Evolutionary conservation across 2,797 vertebrate genomes (phyloP), one percentile per base, ranked within the genome.

Genomic region (Meriones psammophilus): DNA sequence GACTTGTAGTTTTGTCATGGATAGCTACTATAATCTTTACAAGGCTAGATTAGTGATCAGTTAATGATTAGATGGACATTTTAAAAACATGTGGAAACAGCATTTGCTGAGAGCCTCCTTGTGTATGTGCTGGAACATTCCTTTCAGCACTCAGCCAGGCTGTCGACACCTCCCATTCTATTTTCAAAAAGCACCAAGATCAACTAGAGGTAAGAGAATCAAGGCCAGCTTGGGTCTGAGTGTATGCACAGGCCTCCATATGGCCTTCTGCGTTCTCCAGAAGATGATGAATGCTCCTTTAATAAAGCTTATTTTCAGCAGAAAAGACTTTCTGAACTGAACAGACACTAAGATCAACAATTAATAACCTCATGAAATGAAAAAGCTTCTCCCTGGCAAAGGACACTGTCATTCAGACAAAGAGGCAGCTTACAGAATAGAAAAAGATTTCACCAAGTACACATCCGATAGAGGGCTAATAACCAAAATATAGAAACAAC

Each of bases 51-150:
- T 30, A 77, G 42, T 50, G 42, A 77, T 17, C 42, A 77, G 46
- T 50, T 77, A 30, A 77, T 77, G 6, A 50, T 24, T 78, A 33
- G 78, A 93, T 66, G 33, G 88, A 54, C 15, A 36, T 94, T 97
- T 96, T 89, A 13, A 92, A 97, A 97, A 89, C 81, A 62, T 87
- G 85, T 85, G 64, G 78, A 36, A 88, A 74, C 80, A 50, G 42
- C 28, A 30, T 9, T 77, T 77, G 42, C 46, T 77, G 42, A 30
- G 30, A 30, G 26, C 3, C 3, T 77, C 14, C 26, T 50, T 77
- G 42, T 15, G 13, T 28, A 46, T 46, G 42, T 30, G 24, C 39
- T 50, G 24, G 26, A 50, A 77, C 6, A 77, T 30, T 50, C 46
- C 74, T 8, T 46, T 46, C 42, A 7, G 15, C 42, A 77, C 26